Conservation (phyloP, 1,140 invertebrate genomes). For the Thereuonema tuberculata region DNA sequence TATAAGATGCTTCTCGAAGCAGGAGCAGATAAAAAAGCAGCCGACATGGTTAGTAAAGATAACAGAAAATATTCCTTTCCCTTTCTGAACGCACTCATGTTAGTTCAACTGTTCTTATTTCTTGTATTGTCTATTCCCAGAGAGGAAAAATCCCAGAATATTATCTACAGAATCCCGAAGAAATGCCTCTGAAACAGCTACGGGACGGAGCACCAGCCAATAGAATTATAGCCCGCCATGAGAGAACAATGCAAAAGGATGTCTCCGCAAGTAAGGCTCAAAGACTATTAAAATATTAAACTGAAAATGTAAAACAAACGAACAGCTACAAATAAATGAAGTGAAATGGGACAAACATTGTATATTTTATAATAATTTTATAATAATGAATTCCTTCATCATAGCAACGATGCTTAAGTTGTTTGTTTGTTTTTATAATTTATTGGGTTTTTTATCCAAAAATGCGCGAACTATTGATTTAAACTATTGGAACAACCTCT, state of each 20-base stretch:
- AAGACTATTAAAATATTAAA: too few species aligned
- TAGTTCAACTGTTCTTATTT: too few species aligned
- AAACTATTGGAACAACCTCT: too few species aligned
- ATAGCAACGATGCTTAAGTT: too few species aligned
- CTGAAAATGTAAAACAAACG: too few species aligned
- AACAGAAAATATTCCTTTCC: neutral
- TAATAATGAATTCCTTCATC: too few species aligned
- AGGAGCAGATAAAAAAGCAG: conserved; percentile 62
- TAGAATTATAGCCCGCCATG: neutral
- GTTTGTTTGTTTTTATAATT: too few species aligned
- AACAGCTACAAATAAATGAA: too few species aligned
- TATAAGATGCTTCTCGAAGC: conserved; percentile 70
- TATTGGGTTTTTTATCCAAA: too few species aligned
- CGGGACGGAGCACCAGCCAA: neutral
- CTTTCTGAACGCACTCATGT: neutral
- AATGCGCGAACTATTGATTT: too few species aligned
- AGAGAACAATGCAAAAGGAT: neutral
- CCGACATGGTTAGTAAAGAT: conserved; percentile 59
- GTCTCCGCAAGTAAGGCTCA: neutral
- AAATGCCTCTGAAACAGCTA: conserved; percentile 25
- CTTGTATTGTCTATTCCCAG: conserved; percentile 35
- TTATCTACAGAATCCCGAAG: conserved; percentile 53
- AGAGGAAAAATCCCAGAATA: conserved; percentile 64
- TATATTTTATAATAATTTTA: too few species aligned
- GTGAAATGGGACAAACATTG: too few species aligned